These are phyloP conservation scores for Conus canariensis DNA, from an alignment of 2,888 invertebrate genomes.

Conservation along the genomic window DNA sequence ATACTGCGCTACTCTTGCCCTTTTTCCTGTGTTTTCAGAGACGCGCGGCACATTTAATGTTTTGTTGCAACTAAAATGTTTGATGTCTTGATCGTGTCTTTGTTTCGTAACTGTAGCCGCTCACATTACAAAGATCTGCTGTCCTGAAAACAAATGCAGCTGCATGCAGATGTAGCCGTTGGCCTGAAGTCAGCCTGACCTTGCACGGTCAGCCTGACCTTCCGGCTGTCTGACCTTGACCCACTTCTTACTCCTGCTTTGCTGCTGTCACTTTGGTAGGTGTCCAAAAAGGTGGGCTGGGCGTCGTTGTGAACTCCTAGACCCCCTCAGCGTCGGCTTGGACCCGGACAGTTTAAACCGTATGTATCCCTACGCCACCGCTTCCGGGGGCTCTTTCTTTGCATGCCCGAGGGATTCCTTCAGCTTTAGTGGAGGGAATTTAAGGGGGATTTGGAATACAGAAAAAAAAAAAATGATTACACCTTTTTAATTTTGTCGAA, in stretches of 20 bases:
- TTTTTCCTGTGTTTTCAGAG: background rate
- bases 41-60: background rate
- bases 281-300: constrained; percentile 51
- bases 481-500: background rate
- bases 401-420: background rate
- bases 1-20: background rate
- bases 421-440: background rate
- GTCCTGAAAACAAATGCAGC: background rate
- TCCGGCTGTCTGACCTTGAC: constrained; percentile 15
- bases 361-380: constrained; percentile 44
- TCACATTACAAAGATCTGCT: background rate
- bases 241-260: constrained; percentile 27
- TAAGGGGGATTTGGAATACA: background rate
- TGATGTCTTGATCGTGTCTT: background rate
- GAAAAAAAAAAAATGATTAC: background rate
- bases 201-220: background rate
- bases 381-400: constrained; percentile 10
- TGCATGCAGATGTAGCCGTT: background rate
- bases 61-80: background rate
- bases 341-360: constrained; percentile 40
- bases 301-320: constrained; percentile 48
- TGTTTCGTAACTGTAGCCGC: background rate
- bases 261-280: constrained; percentile 45
- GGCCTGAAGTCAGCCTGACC: background rate
- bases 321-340: constrained; percentile 38